Evolutionary conservation across 2,113 vertebrate species (phyloP).

Genomic region (Pluvialis apricaria): DNA sequence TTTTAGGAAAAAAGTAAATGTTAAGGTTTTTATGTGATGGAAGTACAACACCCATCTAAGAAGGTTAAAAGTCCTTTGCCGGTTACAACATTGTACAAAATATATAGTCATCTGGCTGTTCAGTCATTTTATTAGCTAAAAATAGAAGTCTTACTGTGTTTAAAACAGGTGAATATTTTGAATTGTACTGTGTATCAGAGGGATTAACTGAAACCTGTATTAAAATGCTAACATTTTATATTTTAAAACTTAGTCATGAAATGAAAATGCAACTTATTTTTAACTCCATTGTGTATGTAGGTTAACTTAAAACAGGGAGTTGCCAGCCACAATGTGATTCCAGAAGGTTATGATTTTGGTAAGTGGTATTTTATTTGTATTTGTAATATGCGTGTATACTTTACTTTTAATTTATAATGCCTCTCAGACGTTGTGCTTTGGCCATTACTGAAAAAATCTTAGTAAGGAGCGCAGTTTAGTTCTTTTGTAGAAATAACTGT

Average conservation of each 20-base stretch:
- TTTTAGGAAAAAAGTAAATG: background rate
- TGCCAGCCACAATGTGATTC: slow-evolving; percentile 69
- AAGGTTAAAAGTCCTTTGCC: background rate
- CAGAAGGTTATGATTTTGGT: slow-evolving; percentile 89
- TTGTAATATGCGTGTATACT: background rate
- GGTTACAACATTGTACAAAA: background rate
- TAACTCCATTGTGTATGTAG: slow-evolving; percentile 62
- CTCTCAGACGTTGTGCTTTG: background rate
- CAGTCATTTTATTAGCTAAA: background rate
- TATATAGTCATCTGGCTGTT: background rate
- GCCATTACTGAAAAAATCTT: background rate
- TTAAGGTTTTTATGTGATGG: background rate
- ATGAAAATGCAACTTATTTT: background rate
- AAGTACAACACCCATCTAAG: background rate
- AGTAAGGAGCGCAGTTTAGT: background rate
- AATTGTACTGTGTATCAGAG: background rate
- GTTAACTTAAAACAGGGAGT: slow-evolving; percentile 81
- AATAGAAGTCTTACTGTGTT: background rate
- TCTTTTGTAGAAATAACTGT: background rate
- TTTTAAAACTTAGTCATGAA: background rate
- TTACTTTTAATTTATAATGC: background rate
- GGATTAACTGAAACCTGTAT: background rate
- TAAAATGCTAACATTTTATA: background rate
- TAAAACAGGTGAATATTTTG: background rate
- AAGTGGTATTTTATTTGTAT: slow-evolving; percentile 58